phyloP scores from a whole-genome alignment of 2,113 vertebrate genomes.

The Plestiodon gilberti region DNA sequence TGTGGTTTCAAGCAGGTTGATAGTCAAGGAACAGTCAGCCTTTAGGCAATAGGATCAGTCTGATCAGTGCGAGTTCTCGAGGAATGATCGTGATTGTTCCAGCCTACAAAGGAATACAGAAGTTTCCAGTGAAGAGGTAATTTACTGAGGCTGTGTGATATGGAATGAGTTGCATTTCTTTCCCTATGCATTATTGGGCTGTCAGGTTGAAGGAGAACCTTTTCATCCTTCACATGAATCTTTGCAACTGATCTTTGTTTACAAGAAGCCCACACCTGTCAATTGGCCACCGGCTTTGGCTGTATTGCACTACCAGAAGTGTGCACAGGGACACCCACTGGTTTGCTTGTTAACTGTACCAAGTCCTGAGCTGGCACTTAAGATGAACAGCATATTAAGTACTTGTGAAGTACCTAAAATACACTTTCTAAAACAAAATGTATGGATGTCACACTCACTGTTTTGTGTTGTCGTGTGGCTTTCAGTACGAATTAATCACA shows the following conservation, averaged over 20 bases:
- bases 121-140: neutral
- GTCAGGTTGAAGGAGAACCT: neutral
- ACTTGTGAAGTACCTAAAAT: neutral
- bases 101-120: neutral
- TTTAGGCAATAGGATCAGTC: neutral
- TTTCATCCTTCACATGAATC: neutral
- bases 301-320: neutral
- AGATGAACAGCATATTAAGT: neutral
- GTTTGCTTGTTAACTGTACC: neutral
- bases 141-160: neutral
- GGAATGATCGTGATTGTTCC: neutral
- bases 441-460: too few relatives aligned
- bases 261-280: neutral
- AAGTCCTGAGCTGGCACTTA: neutral
- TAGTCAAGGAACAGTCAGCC: neutral
- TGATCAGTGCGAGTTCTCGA: neutral
- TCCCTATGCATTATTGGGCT: neutral
- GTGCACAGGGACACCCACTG: too few relatives aligned
- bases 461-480: too few relatives aligned
- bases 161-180: constrained; percentile 1
- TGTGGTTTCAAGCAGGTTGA: neutral
- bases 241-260: neutral
- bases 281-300: neutral
- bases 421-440: neutral
- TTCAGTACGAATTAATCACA: neutral